phyloP scores from a whole-genome alignment of 2,888 invertebrate genomes.

The Druceiella hillmani region DNA sequence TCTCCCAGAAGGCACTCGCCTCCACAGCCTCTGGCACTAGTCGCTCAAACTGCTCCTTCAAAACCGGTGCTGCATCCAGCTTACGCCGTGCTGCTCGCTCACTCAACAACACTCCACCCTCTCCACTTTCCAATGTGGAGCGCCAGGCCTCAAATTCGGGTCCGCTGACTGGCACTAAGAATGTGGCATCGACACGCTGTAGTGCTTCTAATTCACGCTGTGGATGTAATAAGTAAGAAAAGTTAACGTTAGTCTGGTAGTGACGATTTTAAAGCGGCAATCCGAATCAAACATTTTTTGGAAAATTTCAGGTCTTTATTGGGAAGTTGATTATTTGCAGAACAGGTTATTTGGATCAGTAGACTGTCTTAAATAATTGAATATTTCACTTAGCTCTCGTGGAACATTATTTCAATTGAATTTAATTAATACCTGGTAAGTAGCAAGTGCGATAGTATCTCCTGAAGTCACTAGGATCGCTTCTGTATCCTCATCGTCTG shows the following conservation, averaged over 20 bases:
- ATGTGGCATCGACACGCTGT: conserved; percentile 68
- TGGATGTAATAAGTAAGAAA: conserved; percentile 20
- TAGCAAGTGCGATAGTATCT: conserved; percentile 60
- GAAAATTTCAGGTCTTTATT: conserved; percentile 6
- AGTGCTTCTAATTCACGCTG: conserved; percentile 66
- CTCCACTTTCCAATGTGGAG: conserved; percentile 32
- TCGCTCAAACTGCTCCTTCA: conserved; percentile 56
- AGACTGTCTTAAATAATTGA: too few species aligned
- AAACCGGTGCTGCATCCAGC: conserved; percentile 38
- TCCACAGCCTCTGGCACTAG: conserved; percentile 68
- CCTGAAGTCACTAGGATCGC: conserved; percentile 62
- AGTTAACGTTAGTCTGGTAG: not conserved
- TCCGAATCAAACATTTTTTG: not conserved
- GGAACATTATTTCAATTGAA: not conserved
- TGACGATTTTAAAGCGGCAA: not conserved
- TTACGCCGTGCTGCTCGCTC: conserved; percentile 30
- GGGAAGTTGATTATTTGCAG: too few species aligned
- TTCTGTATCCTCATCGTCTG: conserved; percentile 65
- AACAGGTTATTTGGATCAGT: too few species aligned
- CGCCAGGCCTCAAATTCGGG: conserved; percentile 45
- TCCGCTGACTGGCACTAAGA: conserved; percentile 61
- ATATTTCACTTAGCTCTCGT: not conserved
- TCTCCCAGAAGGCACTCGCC: conserved; percentile 74
- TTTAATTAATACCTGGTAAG: conserved; percentile 44
- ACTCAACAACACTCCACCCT: conserved; percentile 28